Percentiles rank a stretch among this genome's conserved stretches.
Conservation (phyloP, 2,888 invertebrate species). For the Ennomos quercinarius region DNA sequence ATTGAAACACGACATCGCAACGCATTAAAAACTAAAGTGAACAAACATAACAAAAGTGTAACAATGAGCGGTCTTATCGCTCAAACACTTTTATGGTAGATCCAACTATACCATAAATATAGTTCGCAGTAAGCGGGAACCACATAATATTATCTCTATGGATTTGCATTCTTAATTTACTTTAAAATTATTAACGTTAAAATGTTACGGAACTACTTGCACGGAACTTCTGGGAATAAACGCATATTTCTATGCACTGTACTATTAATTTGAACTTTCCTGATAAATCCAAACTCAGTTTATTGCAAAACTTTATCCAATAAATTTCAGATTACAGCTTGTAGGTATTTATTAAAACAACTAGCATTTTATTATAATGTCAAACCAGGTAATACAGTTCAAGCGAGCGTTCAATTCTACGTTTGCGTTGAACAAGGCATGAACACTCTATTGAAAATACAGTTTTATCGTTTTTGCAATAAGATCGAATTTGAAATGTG, state of each 20-base stretch:
- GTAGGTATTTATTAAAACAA: constrained; percentile 52
- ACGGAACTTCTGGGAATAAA: no score
- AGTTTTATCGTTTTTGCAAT: constrained; percentile 36
- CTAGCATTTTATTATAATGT: constrained; percentile 39
- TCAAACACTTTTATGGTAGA: no score
- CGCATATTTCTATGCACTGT: constrained; percentile 19
- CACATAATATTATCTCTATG: no score
- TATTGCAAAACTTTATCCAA: constrained; percentile 39
- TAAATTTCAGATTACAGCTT: constrained; percentile 45
- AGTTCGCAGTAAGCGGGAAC: no score
- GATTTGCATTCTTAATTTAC: no score
- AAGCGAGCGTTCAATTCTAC: constrained; percentile 56
- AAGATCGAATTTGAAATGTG: constrained; percentile 38
- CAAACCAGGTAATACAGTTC: constrained; percentile 37
- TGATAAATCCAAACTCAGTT: constrained; percentile 34
- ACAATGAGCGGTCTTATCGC: no score
- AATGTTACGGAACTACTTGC: no score
- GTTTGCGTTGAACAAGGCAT: constrained; percentile 45
- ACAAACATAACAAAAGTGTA: no score
- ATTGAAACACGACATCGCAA: no score
- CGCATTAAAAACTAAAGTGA: no score
- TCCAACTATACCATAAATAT: no score
- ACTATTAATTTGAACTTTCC: constrained; percentile 26
- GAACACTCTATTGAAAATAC: constrained; percentile 37
- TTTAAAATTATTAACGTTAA: no score